Evolutionary conservation across 2,797 vertebrate species (phyloP), one percentile per base, ranked within the genome.

Genomic region (Phrynocephalus vlangalii): DNA sequence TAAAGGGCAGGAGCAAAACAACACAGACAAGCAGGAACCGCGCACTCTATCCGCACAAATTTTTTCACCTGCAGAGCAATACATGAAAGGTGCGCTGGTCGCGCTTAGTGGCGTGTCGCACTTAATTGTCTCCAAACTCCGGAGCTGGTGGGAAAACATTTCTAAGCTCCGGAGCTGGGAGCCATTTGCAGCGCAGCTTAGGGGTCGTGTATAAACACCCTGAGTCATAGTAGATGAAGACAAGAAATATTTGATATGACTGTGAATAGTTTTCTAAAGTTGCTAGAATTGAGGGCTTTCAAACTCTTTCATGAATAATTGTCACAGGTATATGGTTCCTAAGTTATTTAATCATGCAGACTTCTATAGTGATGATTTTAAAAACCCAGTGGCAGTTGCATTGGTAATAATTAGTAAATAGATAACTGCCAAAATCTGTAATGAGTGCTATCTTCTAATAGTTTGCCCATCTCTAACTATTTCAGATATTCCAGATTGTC

Each of bases 261-360:
- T 82, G 68, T 10, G 44, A 78, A 82, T 72, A 48, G 73, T 83
- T 66, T 72, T 79, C 38, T 86, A 73, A 50, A 52, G 66, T 66
- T 79, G 68, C 18, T 77, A 85, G 52, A 44, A 84, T 79, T 28
- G 33, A 84, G 20, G 52, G 33, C 33, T 79, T 50, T 88, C 77
- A 79, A 50, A 88, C 56, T 50, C 67, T 80, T 52, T 73, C 44
- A 26, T 52, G 70, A 80, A 48, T 44, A 68, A 82, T 71, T 78
- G 79, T 48, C 3, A 44, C 38, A 7, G 44, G 72, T 48, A 77
- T 52, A 78, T 60, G 77, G 48, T 77, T 33, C 26, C 68, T 73
- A 75, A 67, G 81, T 70, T 89, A 82, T 70, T 86, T 86, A 82
- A 78, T 89, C 82, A 87, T 90, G 76, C 78, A 90, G 33, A 50